Percentiles rank a stretch among this genome's conserved stretches.
Conservation (phyloP, 2,888 invertebrate genomes). For the Arrhopalites spinosus region DNA sequence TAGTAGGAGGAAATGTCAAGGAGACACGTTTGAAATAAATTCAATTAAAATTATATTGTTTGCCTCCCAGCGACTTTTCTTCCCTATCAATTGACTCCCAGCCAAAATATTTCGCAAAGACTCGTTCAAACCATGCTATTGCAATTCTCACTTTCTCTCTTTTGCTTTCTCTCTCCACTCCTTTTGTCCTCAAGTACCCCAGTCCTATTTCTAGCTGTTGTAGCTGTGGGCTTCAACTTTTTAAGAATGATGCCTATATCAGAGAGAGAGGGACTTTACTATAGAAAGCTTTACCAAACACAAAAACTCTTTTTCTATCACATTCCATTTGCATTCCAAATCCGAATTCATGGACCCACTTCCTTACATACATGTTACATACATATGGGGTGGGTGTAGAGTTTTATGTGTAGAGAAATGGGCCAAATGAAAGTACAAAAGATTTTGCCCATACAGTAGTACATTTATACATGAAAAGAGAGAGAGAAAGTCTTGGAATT, state of each 20-base stretch:
- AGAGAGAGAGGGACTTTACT: too few species aligned
- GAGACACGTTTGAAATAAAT: constrained; percentile 20
- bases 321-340: too few species aligned
- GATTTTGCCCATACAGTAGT: neutral
- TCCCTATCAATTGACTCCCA: neutral
- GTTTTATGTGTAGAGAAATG: neutral
- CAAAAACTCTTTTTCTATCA: neutral
- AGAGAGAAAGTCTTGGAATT: too few species aligned
- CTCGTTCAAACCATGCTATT: neutral
- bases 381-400: neutral
- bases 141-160: constrained; percentile 1
- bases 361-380: neutral
- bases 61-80: constrained; percentile 4
- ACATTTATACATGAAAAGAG: too few species aligned
- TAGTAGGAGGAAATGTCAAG: neutral
- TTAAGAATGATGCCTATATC: too few species aligned
- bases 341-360: neutral
- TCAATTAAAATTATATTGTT: constrained; percentile 29
- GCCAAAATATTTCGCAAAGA: neutral
- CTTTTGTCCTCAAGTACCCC: neutral
- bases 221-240: too few species aligned
- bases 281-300: too few species aligned
- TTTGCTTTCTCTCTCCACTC: neutral
- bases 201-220: neutral
- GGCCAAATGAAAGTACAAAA: neutral